phyloP scores from a whole-genome alignment of 2,797 vertebrate species.

The Danio jaintianensis region DNA sequence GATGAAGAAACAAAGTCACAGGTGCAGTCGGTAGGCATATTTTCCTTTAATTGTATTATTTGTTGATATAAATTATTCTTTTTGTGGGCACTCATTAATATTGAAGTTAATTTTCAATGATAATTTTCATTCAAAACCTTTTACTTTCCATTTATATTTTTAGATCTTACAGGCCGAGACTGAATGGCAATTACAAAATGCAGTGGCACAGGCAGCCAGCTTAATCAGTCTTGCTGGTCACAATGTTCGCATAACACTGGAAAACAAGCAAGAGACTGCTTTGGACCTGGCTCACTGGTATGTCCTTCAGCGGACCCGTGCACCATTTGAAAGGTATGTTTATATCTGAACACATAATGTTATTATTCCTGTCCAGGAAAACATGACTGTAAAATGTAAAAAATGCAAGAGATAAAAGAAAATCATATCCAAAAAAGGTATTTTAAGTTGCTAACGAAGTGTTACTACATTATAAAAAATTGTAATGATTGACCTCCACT shows the following conservation, averaged over 20 bases:
- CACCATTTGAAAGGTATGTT: slow-evolving; percentile 57
- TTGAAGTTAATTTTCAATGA: not conserved
- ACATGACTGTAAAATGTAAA: too few species aligned
- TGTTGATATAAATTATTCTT: slow-evolving; percentile 10
- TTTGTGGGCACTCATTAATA: not conserved
- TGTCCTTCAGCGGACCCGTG: slow-evolving; percentile 58
- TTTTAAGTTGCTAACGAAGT: too few species aligned
- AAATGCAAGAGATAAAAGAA: too few species aligned
- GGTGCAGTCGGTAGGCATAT: slow-evolving; percentile 32
- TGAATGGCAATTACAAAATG: slow-evolving; percentile 39
- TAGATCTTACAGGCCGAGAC: slow-evolving; percentile 44
- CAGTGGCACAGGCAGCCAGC: slow-evolving; percentile 46
- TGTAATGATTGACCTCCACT: not conserved
- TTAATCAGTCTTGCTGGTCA: slow-evolving; percentile 55
- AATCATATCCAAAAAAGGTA: too few species aligned
- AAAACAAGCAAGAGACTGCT: slow-evolving; percentile 47
- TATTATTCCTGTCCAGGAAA: too few species aligned
- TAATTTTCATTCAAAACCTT: slow-evolving; percentile 4
- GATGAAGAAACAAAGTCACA: slow-evolving; percentile 47
- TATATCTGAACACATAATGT: too few species aligned
- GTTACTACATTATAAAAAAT: too few species aligned
- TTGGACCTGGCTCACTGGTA: slow-evolving; percentile 54
- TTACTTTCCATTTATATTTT: slow-evolving; percentile 33
- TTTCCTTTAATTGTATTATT: too few species aligned
- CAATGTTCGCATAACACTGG: slow-evolving; percentile 38